Evolutionary conservation across 2,113 vertebrate genomes (phyloP).

Genomic region (Epinephelus moara): DNA sequence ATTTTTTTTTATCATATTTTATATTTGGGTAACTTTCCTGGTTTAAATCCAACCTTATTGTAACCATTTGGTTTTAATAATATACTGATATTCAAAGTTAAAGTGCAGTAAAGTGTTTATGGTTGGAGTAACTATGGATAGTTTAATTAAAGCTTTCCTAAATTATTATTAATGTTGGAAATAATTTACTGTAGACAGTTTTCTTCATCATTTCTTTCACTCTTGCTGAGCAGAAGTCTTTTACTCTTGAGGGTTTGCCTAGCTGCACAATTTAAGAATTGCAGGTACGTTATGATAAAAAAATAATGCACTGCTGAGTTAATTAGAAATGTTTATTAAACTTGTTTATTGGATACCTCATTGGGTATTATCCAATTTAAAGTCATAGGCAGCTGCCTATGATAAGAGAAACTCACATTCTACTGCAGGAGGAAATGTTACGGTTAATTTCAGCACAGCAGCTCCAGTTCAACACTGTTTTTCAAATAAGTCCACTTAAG

Average conservation of each 20-base stretch:
- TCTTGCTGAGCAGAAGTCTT: conserved; percentile 21
- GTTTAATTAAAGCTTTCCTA: conserved; percentile 3
- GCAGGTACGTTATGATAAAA: conserved; percentile 38
- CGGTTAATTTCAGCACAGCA: not conserved
- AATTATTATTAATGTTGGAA: conserved; percentile 27
- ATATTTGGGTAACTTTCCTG: not conserved
- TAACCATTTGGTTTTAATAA: not conserved
- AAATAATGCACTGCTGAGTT: conserved; percentile 39
- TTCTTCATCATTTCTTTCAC: conserved; percentile 33
- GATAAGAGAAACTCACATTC: conserved; percentile 16
- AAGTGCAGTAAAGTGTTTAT: not conserved
- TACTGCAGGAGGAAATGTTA: not conserved
- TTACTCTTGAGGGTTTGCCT: conserved; percentile 9
- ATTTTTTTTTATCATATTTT: too few relatives aligned
- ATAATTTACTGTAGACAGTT: conserved; percentile 2
- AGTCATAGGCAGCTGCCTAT: conserved; percentile 3
- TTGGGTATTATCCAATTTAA: conserved; percentile 28
- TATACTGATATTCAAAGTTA: not conserved
- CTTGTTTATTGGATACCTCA: conserved; percentile 38
- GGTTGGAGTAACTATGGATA: not conserved
- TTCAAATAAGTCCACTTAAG: not conserved
- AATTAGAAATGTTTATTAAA: conserved; percentile 47
- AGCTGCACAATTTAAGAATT: conserved; percentile 3
- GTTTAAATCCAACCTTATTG: not conserved
- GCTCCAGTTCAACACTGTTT: not conserved